Evolutionary conservation across 1,140 invertebrate species (phyloP).

Genomic region (Macrostomum lignano): DNA sequence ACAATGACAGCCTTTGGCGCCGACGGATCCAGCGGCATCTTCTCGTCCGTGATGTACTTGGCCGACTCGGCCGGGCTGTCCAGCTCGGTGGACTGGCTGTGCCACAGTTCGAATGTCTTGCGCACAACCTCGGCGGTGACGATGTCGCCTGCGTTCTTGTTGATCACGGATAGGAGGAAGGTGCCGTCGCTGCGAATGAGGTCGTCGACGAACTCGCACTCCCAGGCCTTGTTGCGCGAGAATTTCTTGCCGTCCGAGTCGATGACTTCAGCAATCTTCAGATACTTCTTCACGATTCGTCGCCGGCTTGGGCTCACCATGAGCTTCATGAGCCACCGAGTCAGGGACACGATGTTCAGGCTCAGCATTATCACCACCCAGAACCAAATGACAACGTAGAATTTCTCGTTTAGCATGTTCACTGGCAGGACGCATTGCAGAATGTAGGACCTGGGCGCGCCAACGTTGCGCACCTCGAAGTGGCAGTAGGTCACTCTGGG

Average conservation of each 20-base stretch:
- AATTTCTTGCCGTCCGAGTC: too few relatives aligned
- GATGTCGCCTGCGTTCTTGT: constrained; percentile 31
- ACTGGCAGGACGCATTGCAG: constrained; percentile 32
- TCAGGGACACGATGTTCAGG: constrained; percentile 23
- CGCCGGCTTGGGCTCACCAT: constrained; percentile 7
- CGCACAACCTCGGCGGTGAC: constrained; percentile 30
- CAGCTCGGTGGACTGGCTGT: too few relatives aligned
- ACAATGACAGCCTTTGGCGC: too few relatives aligned
- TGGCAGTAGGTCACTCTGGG: too few relatives aligned
- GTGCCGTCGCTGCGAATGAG: constrained; percentile 31
- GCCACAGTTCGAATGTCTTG: too few relatives aligned
- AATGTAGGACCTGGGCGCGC: constrained; percentile 27
- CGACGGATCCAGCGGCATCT: too few relatives aligned
- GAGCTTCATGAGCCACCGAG: constrained; percentile 22
- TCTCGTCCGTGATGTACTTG: too few relatives aligned
- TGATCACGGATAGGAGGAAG: constrained; percentile 29
- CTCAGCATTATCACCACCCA: constrained; percentile 31
- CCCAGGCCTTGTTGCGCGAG: too few relatives aligned
- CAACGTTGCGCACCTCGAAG: constrained; percentile 29
- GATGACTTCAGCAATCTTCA: too few relatives aligned
- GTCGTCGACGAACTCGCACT: constrained; percentile 29
- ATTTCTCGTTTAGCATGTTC: constrained; percentile 33
- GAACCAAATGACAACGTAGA: constrained; percentile 33
- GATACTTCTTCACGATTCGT: constrained; percentile 9
- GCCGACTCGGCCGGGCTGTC: constrained; percentile 8